Base-by-base conservation (phyloP, 2,888 invertebrate genomes). In the Sipha maydis region DNA sequence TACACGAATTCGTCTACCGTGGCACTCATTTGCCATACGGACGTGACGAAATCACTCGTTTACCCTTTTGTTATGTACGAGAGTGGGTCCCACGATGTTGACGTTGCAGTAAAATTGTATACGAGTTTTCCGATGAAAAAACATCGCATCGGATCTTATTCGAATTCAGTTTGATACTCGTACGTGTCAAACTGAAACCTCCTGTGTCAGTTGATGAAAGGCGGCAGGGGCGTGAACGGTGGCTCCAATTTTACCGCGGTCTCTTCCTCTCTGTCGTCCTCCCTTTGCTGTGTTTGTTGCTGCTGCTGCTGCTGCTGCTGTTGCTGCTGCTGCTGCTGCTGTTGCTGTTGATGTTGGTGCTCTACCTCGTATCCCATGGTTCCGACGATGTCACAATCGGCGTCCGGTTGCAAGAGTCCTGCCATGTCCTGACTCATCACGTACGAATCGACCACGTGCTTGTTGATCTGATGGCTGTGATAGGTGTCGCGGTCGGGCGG, bases 121-220 rank as follows among this genome's bases (percentile, higher is more conserved):
- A 25, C 61, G 61, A 61, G 25, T 25, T 48, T 14, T 78, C 31
- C 77, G 31, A 31, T 31, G 14, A 28, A 21, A 76, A 21, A 76
- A 41, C 17, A 4, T 0, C 21, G 31, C 31, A 48, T n/a, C 31
- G 34, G 54, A 48, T 19, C n/a, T 85, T 77, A 85, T 77, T 88
- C 67, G 76, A 88, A 88, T 88, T 88, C 88, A 88, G 88, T 88
- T 82, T 88, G 88, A 88, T 88, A 88, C 82, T 88, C 88, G 88
- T 88, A 88, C 38, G 88, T 88, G 67, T 88, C 88, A 88, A 88
- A 88, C 88, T 88, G 88, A 88, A 88, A 88, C 41, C 88, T 17
- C 88, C 88, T 88, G 88, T 88, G 88, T 88, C 88, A 88, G 88
- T 88, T 88, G 82, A 82, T 88, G 34, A 88, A 88, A 1, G 88